Evolutionary conservation across 2,797 vertebrate species (phyloP), one percentile per base, ranked within the genome.

Genomic region (Cynopterus sphinx): DNA sequence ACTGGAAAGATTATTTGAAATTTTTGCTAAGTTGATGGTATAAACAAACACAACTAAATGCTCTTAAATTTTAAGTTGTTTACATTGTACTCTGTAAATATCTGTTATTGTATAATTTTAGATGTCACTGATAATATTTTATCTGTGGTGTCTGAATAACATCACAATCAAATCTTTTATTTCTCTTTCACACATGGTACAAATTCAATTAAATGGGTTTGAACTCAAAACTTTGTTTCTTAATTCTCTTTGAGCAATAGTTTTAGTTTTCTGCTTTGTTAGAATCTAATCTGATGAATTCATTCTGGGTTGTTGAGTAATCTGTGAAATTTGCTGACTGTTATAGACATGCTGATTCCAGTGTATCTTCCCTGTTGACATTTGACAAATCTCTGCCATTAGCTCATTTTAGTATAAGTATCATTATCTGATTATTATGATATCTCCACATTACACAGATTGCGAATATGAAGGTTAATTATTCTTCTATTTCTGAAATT

Each of bases 21-120:
- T 46, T 94, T 82, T 94, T 95, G 83, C 51, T 73, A 33, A 75
- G 55, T 83, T 81, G 55, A 33, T 91, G 22, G 68, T 82, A 67
- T 78, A 90, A 92, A 63, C 24, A 91, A 95, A 71, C 4, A 71
- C n/a, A 82, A 89, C 9, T 31, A 83, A 86, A 70, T 31, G 2
- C 3, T 90, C 84, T 91, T 94, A 70, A 8, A 67, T 81, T 83
- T 77, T 70, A 87, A 79, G 15, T 65, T 87, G 53, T 71, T 77
- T 87, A 55, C 12, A 57, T 70, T 70, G 36, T 31, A 59, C 21
- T 79, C 13, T 91, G 21, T 57, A 86, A 88, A 91, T 55, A 4
- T 6, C 65, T 82, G 3, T 84, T 17, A 67, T 39, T 79, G 68
- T 31, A 41, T 53, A 84, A 67, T 77, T 36, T 36, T 86, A 73